A percentile compares a stretch with the other conserved stretches of the same genome.
Evolutionary conservation across 1,140 invertebrate genomes (phyloP).

Genomic region (Scaptomyza hsui): DNA sequence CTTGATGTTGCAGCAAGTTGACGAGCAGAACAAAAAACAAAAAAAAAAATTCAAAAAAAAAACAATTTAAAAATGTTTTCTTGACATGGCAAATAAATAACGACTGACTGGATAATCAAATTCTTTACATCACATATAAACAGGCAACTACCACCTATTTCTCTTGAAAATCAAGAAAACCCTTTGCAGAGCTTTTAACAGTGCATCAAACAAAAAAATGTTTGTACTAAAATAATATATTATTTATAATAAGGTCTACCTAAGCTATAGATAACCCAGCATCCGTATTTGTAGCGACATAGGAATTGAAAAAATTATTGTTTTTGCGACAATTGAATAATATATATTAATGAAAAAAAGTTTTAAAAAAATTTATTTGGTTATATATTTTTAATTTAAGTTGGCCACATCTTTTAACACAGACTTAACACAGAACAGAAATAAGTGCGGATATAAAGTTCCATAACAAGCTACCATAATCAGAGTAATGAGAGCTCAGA

Average conservation of each 20-base stretch:
- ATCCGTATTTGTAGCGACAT: no score
- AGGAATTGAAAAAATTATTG: no score
- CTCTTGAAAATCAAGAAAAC: no score
- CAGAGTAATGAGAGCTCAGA: constrained; percentile 34
- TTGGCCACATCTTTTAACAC: constrained; percentile 18
- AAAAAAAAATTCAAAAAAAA: not conserved
- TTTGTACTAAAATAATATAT: no score
- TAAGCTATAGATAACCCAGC: no score
- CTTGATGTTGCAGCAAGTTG: not conserved
- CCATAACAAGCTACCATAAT: constrained; percentile 19
- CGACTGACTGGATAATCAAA: not conserved
- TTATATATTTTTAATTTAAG: not conserved
- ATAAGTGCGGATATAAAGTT: constrained; percentile 15
- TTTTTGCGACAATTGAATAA: not conserved
- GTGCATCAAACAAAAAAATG: no score
- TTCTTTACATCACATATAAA: no score
- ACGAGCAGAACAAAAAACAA: not conserved
- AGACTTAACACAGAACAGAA: not conserved
- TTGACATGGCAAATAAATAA: not conserved
- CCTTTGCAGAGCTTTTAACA: no score
- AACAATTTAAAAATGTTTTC: not conserved
- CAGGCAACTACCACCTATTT: constrained; percentile 2
- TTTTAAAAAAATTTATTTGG: no score
- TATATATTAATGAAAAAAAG: no score
- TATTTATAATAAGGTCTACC: no score